These are phyloP conservation scores for Tridacna crocea DNA, from an alignment of 2,888 invertebrate genomes.

Conservation along the genomic window DNA sequence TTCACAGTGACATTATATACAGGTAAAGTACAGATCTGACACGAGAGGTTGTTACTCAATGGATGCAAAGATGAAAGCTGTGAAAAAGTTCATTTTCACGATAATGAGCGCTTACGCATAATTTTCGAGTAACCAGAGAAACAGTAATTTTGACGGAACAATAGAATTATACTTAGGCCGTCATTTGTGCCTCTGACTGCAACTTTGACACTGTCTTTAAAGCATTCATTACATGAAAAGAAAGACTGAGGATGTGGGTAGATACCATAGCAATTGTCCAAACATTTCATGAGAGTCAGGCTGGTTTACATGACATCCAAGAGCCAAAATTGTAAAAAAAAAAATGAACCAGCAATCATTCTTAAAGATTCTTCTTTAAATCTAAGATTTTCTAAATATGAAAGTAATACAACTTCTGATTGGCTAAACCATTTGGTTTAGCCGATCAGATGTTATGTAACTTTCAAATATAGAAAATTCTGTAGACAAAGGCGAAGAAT, in stretches of 20 bases:
- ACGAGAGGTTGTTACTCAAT: not conserved
- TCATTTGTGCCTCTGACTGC: slow-evolving; percentile 20
- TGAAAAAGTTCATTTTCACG: slow-evolving; percentile 26
- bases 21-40: slow-evolving; percentile 14
- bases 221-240: not conserved
- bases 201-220: slow-evolving; percentile 19
- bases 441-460: too few species aligned
- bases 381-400: too few species aligned
- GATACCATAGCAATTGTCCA: too few species aligned
- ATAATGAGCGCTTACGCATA: slow-evolving; percentile 26
- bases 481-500: too few species aligned
- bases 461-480: too few species aligned
- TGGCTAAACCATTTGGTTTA: too few species aligned
- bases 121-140: slow-evolving; percentile 17
- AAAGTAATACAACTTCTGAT: too few species aligned
- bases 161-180: slow-evolving; percentile 14
- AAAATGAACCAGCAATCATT: too few species aligned
- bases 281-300: too few species aligned
- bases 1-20: not conserved
- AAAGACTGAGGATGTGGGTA: not conserved
- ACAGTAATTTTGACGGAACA: slow-evolving; percentile 22
- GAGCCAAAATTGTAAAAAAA: too few species aligned
- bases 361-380: too few species aligned
- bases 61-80: slow-evolving; percentile 5
- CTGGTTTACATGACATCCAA: too few species aligned